phyloP scores from a whole-genome alignment of 1,140 invertebrate genomes.

The Teleogryllus occipitalis region DNA sequence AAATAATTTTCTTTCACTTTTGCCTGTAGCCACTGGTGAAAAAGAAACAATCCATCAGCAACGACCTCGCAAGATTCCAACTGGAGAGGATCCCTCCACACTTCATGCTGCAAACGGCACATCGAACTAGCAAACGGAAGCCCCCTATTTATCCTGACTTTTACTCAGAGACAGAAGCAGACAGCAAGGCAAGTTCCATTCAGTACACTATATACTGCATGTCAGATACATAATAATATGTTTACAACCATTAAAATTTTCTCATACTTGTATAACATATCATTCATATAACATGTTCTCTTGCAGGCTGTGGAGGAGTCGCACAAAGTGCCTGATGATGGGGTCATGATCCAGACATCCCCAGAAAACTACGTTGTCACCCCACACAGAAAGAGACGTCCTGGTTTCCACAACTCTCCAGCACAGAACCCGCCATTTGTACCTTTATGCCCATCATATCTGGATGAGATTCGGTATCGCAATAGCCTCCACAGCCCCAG shows the following conservation, averaged over 20 bases:
- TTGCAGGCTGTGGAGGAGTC: constrained; percentile 40
- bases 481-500: constrained; percentile 8
- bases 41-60: constrained; percentile 9
- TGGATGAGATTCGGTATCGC: constrained; percentile 45
- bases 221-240: too few relatives aligned
- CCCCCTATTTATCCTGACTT: constrained; percentile 10
- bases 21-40: background rate
- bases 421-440: constrained; percentile 77
- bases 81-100: background rate
- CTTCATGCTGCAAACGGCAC: background rate
- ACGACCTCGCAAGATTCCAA: background rate
- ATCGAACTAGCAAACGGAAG: constrained; percentile 15
- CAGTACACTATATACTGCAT: background rate
- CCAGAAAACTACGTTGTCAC: constrained; percentile 65
- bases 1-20: background rate
- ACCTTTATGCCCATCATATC: constrained; percentile 60
- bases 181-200: constrained; percentile 10
- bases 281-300: background rate
- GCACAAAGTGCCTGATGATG: constrained; percentile 24
- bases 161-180: constrained; percentile 14
- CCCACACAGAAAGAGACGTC: constrained; percentile 69
- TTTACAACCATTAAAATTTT: too few relatives aligned
- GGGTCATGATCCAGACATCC: constrained; percentile 10
- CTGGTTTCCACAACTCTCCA: constrained; percentile 75
- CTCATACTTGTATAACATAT: background rate